Percentiles rank a stretch among this genome's conserved stretches.
Evolutionary conservation across 2,888 invertebrate genomes (phyloP).

Genomic region (Xylophagus ater): DNA sequence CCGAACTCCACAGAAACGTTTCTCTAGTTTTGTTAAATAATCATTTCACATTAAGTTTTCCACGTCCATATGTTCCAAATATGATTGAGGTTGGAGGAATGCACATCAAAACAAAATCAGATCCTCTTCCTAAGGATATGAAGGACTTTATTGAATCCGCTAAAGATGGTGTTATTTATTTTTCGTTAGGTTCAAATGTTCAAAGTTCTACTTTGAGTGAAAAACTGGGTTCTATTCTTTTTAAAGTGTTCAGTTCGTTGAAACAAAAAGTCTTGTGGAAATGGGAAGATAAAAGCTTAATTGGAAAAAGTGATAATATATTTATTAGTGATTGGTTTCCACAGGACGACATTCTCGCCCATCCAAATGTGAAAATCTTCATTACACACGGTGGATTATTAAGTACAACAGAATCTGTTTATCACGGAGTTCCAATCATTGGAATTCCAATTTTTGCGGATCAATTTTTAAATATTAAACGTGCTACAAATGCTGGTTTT

Average conservation of each 20-base stretch:
- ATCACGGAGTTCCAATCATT: constrained; percentile 45
- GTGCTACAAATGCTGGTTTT: constrained; percentile 26
- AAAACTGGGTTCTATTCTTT: constrained; percentile 41
- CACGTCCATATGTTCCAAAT: constrained; percentile 13
- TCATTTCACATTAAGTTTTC: no score
- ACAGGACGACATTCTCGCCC: constrained; percentile 53
- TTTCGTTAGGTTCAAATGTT: constrained; percentile 46
- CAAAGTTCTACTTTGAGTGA: constrained; percentile 43
- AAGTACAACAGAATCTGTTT: constrained; percentile 50
- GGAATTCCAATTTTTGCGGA: constrained; percentile 30
- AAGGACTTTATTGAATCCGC: constrained; percentile 26
- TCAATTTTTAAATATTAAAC: constrained; percentile 27
- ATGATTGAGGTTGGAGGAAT: constrained; percentile 17
- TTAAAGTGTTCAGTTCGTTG: constrained; percentile 44
- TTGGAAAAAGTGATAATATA: constrained; percentile 46
- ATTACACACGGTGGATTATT: constrained; percentile 57
- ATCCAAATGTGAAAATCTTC: constrained; percentile 48
- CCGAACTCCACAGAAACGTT: constrained; percentile 7
- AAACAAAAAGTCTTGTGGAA: constrained; percentile 53
- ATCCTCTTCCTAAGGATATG: constrained; percentile 19
- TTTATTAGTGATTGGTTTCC: constrained; percentile 53
- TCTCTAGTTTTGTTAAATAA: constrained; percentile 13
- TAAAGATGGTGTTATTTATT: constrained; percentile 28
- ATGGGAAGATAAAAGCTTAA: constrained; percentile 46
- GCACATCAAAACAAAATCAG: background rate